Evolutionary conservation across 2,113 vertebrate species (phyloP).

Genomic region (Glaucomys volans): DNA sequence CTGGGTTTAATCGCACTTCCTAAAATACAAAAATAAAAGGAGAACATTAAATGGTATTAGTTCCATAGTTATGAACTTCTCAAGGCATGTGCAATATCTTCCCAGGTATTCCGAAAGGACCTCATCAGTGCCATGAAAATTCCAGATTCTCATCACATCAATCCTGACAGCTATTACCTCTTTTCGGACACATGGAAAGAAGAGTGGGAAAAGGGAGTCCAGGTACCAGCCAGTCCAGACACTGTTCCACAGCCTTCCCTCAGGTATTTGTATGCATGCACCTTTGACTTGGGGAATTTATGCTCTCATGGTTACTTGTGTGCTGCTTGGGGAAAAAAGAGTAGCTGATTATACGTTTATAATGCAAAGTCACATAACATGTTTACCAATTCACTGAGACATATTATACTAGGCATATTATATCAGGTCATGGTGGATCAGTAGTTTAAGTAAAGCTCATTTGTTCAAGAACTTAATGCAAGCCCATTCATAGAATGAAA

Average conservation of each 20-base stretch:
- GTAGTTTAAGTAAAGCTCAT: conserved; percentile 32
- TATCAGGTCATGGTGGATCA: background rate
- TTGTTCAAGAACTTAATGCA: conserved; percentile 38
- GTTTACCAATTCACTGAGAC: conserved; percentile 44
- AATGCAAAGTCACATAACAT: conserved; percentile 45
- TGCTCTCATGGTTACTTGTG: conserved; percentile 26
- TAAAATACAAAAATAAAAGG: background rate
- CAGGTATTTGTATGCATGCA: conserved; percentile 87
- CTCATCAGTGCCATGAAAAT: conserved; percentile 99
- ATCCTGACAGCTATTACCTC: conserved; percentile 95
- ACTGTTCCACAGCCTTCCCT: conserved; percentile 93
- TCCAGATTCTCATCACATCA: conserved; percentile 96
- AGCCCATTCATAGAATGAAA: conserved; percentile 49
- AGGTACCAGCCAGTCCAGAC: conserved; percentile 96
- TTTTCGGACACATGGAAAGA: conserved; percentile 97
- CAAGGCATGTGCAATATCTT: conserved; percentile 62
- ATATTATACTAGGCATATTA: background rate
- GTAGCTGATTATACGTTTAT: conserved; percentile 13
- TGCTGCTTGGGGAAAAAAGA: conserved; percentile 30
- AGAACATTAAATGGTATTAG: conserved; percentile 16
- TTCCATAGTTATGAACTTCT: conserved; percentile 33
- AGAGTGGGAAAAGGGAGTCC: conserved; percentile 99
- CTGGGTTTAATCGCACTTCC: too few species aligned
- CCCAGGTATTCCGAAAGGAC: conserved; percentile 98
- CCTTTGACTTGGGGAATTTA: conserved; percentile 38